Percentiles rank a stretch among this genome's conserved stretches.
Evolutionary conservation across 2,797 vertebrate genomes (phyloP).

Genomic region (Rhinatrema bivittatum): DNA sequence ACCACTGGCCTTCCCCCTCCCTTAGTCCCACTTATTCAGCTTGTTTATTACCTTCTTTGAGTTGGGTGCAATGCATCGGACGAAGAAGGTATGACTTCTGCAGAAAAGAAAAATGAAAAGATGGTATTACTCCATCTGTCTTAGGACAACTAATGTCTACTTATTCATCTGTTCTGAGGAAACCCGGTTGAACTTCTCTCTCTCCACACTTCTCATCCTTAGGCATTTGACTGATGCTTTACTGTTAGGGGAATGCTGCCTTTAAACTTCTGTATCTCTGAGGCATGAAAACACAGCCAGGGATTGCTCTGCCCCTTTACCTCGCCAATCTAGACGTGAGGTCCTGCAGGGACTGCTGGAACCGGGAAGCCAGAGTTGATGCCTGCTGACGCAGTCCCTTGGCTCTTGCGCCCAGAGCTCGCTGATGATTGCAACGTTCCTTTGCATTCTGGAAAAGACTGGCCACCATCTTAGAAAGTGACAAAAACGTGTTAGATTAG

Average conservation of each 20-base stretch:
- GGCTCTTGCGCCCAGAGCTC: conserved; percentile 43
- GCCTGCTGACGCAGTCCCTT: conserved; percentile 50
- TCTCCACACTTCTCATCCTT: too few relatives aligned
- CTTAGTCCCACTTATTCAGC: too few relatives aligned
- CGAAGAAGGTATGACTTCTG: conserved; percentile 74
- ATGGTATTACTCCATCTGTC: too few relatives aligned
- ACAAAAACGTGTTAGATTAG: too few relatives aligned
- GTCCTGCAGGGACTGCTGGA: conserved; percentile 74
- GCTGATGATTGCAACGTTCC: conserved; percentile 48
- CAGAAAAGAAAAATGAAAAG: background rate
- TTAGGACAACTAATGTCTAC: too few relatives aligned
- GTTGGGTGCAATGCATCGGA: conserved; percentile 85
- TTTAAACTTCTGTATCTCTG: too few relatives aligned
- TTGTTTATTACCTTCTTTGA: conserved; percentile 77
- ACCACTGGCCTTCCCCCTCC: too few relatives aligned
- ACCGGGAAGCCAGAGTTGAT: conserved; percentile 65
- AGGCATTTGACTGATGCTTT: too few relatives aligned
- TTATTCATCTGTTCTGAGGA: too few relatives aligned
- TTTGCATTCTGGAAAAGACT: conserved; percentile 69
- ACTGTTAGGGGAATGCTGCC: too few relatives aligned
- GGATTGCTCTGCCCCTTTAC: conserved; percentile 35
- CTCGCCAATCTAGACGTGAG: conserved; percentile 72
- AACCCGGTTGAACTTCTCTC: too few relatives aligned
- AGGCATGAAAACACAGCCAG: too few relatives aligned
- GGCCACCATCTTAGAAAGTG: conserved; percentile 64